Percentiles rank a stretch among this genome's conserved stretches.
Evolutionary conservation across 2,888 invertebrate genomes (phyloP).

Genomic region (Thecocarcelia acutangulata): DNA sequence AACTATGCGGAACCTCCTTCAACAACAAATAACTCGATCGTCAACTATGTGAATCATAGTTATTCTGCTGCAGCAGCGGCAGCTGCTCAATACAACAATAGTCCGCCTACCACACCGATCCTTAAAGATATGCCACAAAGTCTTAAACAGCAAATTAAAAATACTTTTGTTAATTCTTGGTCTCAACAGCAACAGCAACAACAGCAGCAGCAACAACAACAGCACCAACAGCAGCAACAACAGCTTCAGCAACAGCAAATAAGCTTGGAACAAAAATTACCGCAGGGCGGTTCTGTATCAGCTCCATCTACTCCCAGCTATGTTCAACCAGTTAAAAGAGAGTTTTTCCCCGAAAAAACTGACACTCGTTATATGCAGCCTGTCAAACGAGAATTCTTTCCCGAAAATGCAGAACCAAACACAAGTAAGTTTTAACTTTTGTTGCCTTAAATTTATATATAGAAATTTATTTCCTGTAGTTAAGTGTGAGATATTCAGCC

Average conservation of each 20-base stretch:
- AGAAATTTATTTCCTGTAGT: no score
- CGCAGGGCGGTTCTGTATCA: slow-evolving; percentile 77
- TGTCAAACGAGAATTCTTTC: slow-evolving; percentile 88
- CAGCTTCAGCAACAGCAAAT: slow-evolving; percentile 72
- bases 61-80: slow-evolving; percentile 76
- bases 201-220: slow-evolving; percentile 72
- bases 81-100: slow-evolving; percentile 80
- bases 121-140: slow-evolving; percentile 83
- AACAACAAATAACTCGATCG: slow-evolving; percentile 62
- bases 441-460: no score
- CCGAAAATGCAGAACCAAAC: slow-evolving; percentile 91
- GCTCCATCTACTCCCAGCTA: slow-evolving; percentile 82
- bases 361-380: slow-evolving; percentile 82
- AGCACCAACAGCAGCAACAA: slow-evolving; percentile 69
- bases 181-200: slow-evolving; percentile 76
- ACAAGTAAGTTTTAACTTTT: slow-evolving; percentile 86
- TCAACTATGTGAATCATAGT: slow-evolving; percentile 55
- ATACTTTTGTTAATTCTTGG: slow-evolving; percentile 81
- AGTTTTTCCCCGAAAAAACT: slow-evolving; percentile 91
- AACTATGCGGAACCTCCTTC: slow-evolving; percentile 78
- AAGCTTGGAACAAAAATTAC: slow-evolving; percentile 66
- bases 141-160: slow-evolving; percentile 80
- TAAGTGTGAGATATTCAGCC: no score
- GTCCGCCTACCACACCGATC: slow-evolving; percentile 85
- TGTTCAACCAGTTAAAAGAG: slow-evolving; percentile 83